Percentiles rank a stretch among this genome's conserved stretches.
These are phyloP conservation scores for Drosophila setifemur DNA, from an alignment of 1,140 invertebrate genomes.

Conservation along the genomic window DNA sequence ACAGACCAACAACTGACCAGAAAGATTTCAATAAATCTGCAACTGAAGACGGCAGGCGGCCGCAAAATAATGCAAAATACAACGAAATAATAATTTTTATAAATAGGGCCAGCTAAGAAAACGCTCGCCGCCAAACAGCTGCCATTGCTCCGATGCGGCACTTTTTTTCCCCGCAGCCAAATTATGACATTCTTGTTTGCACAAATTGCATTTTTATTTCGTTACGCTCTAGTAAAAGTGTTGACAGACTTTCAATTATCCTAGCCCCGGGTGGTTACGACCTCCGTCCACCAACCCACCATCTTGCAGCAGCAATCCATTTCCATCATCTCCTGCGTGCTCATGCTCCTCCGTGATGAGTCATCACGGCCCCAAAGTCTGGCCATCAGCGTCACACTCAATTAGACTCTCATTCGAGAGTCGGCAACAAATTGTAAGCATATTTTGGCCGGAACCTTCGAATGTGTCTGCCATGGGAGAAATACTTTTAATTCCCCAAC, in stretches of 20 bases:
- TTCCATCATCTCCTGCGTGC: conserved; percentile 23
- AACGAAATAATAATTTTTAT: conserved; percentile 20
- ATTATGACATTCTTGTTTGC: conserved; percentile 73
- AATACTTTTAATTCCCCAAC: conserved; percentile 67
- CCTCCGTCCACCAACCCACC: conserved; percentile 12
- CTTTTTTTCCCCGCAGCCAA: not conserved
- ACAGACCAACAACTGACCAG: conserved; percentile 56
- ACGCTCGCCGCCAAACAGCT: conserved; percentile 23
- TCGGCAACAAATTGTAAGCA: conserved; percentile 23
- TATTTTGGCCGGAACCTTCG: conserved; percentile 1
- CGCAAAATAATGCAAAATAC: not conserved
- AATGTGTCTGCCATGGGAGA: not conserved
- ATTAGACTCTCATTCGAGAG: conserved; percentile 71
- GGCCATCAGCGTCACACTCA: conserved; percentile 49
- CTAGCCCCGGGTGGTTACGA: conserved; percentile 24
- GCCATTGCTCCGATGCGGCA: conserved; percentile 15
- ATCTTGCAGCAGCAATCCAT: not conserved
- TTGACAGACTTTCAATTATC: conserved; percentile 79
- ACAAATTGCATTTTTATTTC: conserved; percentile 66
- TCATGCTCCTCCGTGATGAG: conserved; percentile 1
- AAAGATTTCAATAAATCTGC: conserved; percentile 71
- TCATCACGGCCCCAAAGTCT: not conserved
- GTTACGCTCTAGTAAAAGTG: conserved; percentile 74
- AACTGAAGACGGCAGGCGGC: conserved; percentile 26
- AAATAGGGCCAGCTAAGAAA: conserved; percentile 44